Conservation (phyloP, 1,140 invertebrate genomes). For the Maconellicoccus hirsutus region DNA sequence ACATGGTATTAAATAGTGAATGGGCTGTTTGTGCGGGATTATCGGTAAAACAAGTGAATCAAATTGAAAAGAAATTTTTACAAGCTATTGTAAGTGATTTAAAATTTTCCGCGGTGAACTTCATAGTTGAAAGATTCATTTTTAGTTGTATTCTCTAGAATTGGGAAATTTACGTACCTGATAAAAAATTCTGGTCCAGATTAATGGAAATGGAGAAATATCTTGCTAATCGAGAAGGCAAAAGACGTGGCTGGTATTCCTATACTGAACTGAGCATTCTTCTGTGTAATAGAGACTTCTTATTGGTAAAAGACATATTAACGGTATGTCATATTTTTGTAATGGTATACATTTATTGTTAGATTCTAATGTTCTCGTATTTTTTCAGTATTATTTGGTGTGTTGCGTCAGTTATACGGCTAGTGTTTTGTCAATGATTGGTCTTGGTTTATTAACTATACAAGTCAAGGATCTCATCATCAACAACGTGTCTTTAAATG, state of each 20-base stretch:
- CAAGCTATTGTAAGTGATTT: slow-evolving; percentile 65
- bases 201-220: slow-evolving; percentile 53
- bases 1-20: slow-evolving; percentile 74
- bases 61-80: slow-evolving; percentile 77
- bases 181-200: slow-evolving; percentile 55
- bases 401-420: slow-evolving; percentile 58
- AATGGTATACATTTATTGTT: slow-evolving; percentile 33
- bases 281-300: slow-evolving; percentile 40
- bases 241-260: slow-evolving; percentile 66
- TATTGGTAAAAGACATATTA: slow-evolving; percentile 28
- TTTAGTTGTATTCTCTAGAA: slow-evolving; percentile 46
- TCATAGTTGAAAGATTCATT: too few relatives aligned
- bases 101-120: too few relatives aligned
- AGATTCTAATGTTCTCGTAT: slow-evolving; percentile 41
- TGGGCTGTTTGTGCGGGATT: slow-evolving; percentile 75
- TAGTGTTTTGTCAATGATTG: slow-evolving; percentile 54
- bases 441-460: slow-evolving; percentile 51
- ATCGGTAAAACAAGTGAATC: slow-evolving; percentile 59
- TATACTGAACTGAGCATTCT: slow-evolving; percentile 66
- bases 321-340: neutral
- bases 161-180: slow-evolving; percentile 67
- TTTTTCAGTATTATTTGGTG: slow-evolving; percentile 45
- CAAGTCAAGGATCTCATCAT: slow-evolving; percentile 35
- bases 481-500: neutral
- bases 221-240: slow-evolving; percentile 57